These are phyloP conservation scores for Epinotia ramella DNA, from an alignment of 2,888 invertebrate genomes.

Conservation along the genomic window DNA sequence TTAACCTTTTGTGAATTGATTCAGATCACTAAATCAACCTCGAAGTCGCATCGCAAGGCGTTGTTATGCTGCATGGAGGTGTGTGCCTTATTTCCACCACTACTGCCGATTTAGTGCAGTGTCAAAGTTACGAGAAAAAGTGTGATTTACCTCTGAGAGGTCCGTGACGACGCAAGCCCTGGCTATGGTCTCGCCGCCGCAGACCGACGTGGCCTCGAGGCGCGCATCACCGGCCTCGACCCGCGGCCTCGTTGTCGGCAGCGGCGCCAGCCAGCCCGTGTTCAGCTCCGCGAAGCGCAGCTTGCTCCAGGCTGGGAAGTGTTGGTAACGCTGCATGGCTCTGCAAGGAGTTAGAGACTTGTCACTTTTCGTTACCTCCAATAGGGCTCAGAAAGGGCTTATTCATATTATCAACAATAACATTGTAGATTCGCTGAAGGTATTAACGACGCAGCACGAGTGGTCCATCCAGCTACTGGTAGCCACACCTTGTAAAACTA, in stretches of 20 bases:
- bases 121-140: neutral
- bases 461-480: no score
- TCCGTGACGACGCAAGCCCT: slow-evolving; percentile 89
- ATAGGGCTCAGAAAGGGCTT: no score
- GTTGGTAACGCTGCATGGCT: slow-evolving; percentile 87
- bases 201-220: slow-evolving; percentile 89
- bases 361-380: no score
- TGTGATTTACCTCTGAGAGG: slow-evolving; percentile 85
- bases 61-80: neutral
- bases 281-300: slow-evolving; percentile 87
- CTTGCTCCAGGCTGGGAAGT: slow-evolving; percentile 85
- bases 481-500: no score
- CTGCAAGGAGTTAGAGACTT: slow-evolving; percentile 70
- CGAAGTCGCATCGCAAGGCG: no score
- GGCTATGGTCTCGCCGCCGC: slow-evolving; percentile 87
- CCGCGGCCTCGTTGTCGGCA: slow-evolving; percentile 54
- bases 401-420: no score
- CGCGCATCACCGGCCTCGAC: slow-evolving; percentile 60
- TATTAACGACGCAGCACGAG: no score
- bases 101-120: no score
- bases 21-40: no score
- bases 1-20: no score
- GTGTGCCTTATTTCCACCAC: neutral
- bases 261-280: slow-evolving; percentile 71
- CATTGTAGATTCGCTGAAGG: no score